Evolutionary conservation across 2,797 vertebrate species (phyloP), one percentile per base, ranked within the genome.

Genomic region (Pempheris klunzingeri): DNA sequence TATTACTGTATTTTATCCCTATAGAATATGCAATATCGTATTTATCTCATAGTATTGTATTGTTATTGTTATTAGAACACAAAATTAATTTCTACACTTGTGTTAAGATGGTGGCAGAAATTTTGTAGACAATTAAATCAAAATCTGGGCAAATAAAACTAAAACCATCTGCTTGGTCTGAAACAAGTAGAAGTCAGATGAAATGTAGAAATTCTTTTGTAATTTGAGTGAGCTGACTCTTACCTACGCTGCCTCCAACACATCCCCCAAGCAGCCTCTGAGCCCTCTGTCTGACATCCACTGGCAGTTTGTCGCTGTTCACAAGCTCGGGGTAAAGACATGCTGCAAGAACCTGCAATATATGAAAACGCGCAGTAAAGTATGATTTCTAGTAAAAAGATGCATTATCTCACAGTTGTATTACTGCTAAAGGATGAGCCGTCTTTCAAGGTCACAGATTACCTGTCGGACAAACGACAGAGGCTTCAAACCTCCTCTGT

Each of bases 401-500:
- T 0, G 1, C 36, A 60, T 41, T 26, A 1, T 0, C n/a, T 22
- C 34, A 7, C 15, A 50, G 10, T 22, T 11, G 50, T 36, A 47
- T 32, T 22, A 9, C 3, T 60, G 1, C n/a, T 60, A 46, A 12
- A 41, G 20, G 14, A 55, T 24, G 10, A 39, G 14, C 7, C 38
- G 18, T 38, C 13, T 70, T 18, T 57, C 11, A 73, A 64, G 38
- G 20, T 70, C 43, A 50, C 6, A 41, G 9, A n/a, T 73, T 88
- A 96, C 95, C 94, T 96, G 95, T 52, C 93, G 88, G 52, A 91
- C 79, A 79, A 95, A 95, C 4, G 94, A 74, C 68, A 96, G 70
- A 52, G 94, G 94, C 60, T 93, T 95, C 28, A 94, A 9, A 3
- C 94, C 94, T 15, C 28, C 30, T 0, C 1, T 70, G 32, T 96